Base-by-base conservation (phyloP, 2,797 vertebrate species). In the Rhinogobio ventralis region DNA sequence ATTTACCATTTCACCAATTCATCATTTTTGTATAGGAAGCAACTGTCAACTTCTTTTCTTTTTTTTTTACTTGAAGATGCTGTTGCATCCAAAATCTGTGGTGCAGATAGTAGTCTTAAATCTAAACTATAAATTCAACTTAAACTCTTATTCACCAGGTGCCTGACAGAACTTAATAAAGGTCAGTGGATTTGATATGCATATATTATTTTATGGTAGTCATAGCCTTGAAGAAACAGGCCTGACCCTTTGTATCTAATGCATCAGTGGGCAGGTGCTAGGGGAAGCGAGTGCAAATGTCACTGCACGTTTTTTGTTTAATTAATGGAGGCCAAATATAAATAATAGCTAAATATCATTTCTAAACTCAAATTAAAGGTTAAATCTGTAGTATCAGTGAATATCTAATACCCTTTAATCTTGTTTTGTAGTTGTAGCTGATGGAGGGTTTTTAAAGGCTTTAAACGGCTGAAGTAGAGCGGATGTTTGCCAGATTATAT, bases 101-200 rank as follows among this genome's bases (percentile, higher is more conserved):
- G 39, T 78, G 76, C 1, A 25, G 23, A 46, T 78, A 45, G 10
- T 74, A 33, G 33, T 60, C 33, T 28, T 60, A 42, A 62, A 45
- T 64, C 6, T 64, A 64, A 72, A n/a, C 23, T 28, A 46, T 46
- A 46, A 72, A 46, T 72, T 49, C 5, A 0, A 25, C 20, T 15
- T 39, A 67, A 83, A 76, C 17, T 46, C 23, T 36, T 39, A 1
- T 79, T 66, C 17, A 66, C 25, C 30, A 67, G 10, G n/a, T 53
- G 60, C 7, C 57, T 5, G 36, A 33, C 8, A 46, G 6, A 84
- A 55, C 45, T 57, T 28, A 33, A 30, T 69, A 33, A 77, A 77
- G 64, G 82, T 84, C 64, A 84, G 33, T 36, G 64, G n/a, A 57
- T 77, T 69, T 45, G 36, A 77, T 69, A 77, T 69, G 62, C 73